Base-by-base conservation (phyloP, 64 coral and sea anemone species). In the Stylophora pistillata region DNA sequence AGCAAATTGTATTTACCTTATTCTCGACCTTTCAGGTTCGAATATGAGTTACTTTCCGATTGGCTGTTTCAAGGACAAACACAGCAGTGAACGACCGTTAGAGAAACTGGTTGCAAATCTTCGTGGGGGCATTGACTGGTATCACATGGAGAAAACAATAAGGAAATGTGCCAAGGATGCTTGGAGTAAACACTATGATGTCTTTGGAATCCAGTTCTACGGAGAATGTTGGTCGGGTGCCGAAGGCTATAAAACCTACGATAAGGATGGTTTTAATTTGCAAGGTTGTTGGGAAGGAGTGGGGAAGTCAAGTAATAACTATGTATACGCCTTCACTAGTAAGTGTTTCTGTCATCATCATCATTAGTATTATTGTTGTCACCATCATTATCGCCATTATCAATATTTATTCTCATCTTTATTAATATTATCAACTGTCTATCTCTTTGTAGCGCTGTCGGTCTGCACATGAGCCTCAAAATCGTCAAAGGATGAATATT, bases 191-290 rank as follows among this genome's bases (percentile, higher is more conserved):
- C 34, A 85, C 47, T 66, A 56, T 5, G 15, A 73, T 26, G 90
- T 92, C n/a, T 92, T 92, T 86, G 90, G 90, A 53, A 28, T 92
- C 15, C 90, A 92, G 73, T 92, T 58, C 72, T 92, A 92, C 53
- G 90, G 71, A 0, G 90, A 92, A 34, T 92, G 90, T 41, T 92
- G 90, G 90, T 92, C 90, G 17, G 90, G 90, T 0, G 14, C 10
- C 0, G 34, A 55, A 29, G 82, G 90, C 12, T 70, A 92, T 28
- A 74, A 77, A 14, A 92, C 73, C 13, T 92, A 86, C 60, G 64
- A 86, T 47, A 86, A 86, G 27, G 80, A 92, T 57, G 90, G 90
- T 14, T 30, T 18, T 20, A 92, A 76, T 53, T 25, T 56, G 30
- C 25, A 57, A n/a, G 82, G 74, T 10, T 92, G 90, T 53, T 92